phyloP scores from a whole-genome alignment of 2,113 vertebrate genomes.

The Agelaius phoeniceus region DNA sequence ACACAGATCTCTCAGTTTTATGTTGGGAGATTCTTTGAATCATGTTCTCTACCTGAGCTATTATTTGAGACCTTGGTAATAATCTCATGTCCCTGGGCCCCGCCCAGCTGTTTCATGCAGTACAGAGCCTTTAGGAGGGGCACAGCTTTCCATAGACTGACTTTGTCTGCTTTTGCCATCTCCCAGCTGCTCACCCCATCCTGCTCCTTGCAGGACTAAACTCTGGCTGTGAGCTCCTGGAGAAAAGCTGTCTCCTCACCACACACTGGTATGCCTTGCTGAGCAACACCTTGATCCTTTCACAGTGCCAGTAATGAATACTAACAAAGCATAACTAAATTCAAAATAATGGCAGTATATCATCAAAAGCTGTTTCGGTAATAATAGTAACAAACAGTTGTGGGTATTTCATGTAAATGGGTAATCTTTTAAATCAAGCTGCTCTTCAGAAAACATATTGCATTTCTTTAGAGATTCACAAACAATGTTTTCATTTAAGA shows the following conservation, averaged over 20 bases:
- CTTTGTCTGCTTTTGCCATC: not conserved
- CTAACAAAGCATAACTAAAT: constrained; percentile 12
- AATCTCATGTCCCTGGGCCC: not conserved
- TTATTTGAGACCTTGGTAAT: not conserved
- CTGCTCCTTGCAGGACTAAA: not conserved
- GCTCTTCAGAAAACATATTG: not conserved
- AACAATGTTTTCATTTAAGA: not conserved
- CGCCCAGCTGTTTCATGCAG: not conserved
- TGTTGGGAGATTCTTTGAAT: not conserved
- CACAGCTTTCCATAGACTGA: not conserved
- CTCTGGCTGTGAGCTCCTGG: not conserved
- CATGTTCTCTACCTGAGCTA: not conserved
- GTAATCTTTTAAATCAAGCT: not conserved
- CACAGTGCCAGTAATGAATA: not conserved
- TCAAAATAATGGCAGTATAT: not conserved
- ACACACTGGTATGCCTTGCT: accelerated
- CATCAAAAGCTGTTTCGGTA: not conserved
- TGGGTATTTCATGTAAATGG: not conserved
- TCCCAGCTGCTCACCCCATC: not conserved
- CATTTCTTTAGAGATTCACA: not conserved
- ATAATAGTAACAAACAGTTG: not conserved
- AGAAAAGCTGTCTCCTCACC: not conserved
- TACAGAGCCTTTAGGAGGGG: not conserved
- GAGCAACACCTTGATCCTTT: not conserved
- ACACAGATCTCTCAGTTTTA: not conserved